Evolutionary conservation across 2,888 invertebrate species (phyloP), one percentile per base, ranked within the genome.

Genomic region (Leptinotarsa juncta): DNA sequence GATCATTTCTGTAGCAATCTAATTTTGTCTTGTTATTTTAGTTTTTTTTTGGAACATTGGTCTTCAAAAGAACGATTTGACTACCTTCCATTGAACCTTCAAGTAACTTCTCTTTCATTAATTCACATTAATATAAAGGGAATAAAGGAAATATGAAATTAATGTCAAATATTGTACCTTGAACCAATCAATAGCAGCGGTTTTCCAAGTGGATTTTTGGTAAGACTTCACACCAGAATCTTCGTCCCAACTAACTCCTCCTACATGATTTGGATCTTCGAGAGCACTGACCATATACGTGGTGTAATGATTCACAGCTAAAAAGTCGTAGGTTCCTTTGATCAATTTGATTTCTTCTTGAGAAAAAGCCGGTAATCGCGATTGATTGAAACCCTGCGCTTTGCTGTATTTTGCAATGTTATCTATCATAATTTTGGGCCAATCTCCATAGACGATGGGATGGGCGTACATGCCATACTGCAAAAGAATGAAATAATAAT

Each of bases 361-460:
- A 0, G 91, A 91, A 82, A 94, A 93, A 70, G 83, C 84, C 0
- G 94, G 94, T 5, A 94, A 88, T n/a, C 93, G 90, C 0, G 93
- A 93, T 16, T 89, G 87, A 0, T 87, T 83, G 79, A 90, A 92
- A 16, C 82, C 82, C 80, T 84, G 82, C 18, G 69, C 18, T 66
- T 70, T 67, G 76, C 93, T 94, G 67, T 91, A 89, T 1, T 88
- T 87, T 60, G 88, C 90, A n/a, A 94, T 89, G 12, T 90, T 87
- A 49, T 89, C 87, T 69, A 91, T 91, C 92, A 94, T 93, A 0
- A 91, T 82, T 67, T 89, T 86, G 0, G 94, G 94, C 85, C 93
- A 94, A 85, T 93, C 91, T 1, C 94, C 94, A n/a, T 80, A 55
- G 67, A 79, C 0, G 84, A 94, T 92, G 1, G 94, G 93, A 85